Conservation (phyloP, 2,113 vertebrate genomes). For the Gopherus evgoodei region DNA sequence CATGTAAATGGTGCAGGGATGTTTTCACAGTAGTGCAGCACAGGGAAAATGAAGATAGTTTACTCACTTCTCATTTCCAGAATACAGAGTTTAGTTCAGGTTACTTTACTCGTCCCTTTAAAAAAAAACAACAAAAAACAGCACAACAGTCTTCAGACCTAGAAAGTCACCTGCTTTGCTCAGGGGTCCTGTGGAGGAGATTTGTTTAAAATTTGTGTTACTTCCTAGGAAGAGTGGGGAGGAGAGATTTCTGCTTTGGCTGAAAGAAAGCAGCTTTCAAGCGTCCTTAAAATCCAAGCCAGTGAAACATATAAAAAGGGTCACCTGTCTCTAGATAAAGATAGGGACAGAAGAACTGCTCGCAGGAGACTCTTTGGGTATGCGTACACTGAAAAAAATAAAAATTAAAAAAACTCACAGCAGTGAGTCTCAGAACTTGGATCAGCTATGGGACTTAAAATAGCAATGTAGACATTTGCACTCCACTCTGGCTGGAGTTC, state of each 20-base stretch:
- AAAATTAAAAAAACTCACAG: neutral
- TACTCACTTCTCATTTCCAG: neutral
- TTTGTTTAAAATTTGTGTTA: neutral
- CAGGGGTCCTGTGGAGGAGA: neutral
- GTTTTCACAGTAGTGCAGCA: neutral
- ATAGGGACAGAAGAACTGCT: neutral
- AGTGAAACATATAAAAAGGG: neutral
- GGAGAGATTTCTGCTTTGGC: neutral
- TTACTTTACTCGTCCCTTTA: neutral
- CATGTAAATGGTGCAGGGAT: neutral
- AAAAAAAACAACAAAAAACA: neutral
- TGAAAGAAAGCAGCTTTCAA: accelerated
- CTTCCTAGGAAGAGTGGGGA: neutral
- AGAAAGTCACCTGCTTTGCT: neutral
- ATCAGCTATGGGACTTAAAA: neutral
- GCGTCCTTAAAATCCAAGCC: neutral
- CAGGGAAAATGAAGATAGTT: neutral
- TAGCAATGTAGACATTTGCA: neutral
- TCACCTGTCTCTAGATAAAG: neutral
- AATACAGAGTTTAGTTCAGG: neutral
- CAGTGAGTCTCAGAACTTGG: neutral
- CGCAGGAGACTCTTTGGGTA: slow-evolving; percentile 4
- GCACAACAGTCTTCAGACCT: neutral
- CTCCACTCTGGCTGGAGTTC: neutral
- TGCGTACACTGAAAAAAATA: neutral